phyloP scores from a whole-genome alignment of 2,888 invertebrate species.

The Agonopterix arenella region DNA sequence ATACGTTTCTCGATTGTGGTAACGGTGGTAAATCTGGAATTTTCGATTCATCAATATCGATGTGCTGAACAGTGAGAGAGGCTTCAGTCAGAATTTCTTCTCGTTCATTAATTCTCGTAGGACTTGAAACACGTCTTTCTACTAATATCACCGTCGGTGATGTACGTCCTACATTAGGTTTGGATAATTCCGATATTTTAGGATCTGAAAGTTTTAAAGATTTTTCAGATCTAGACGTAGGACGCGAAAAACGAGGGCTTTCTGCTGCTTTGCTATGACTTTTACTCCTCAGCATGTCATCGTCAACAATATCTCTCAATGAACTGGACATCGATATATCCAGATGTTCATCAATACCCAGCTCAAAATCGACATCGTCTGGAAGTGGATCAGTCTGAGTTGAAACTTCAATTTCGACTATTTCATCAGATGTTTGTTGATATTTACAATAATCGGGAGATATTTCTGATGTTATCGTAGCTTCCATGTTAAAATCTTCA shows the following conservation, averaged over 20 bases:
- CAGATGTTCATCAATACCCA: constrained; percentile 65
- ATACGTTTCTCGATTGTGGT: constrained; percentile 45
- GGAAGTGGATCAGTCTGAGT: constrained; percentile 92
- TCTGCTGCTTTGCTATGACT: constrained; percentile 70
- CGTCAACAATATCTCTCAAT: constrained; percentile 63
- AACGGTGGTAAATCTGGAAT: constrained; percentile 64
- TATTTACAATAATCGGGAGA: constrained; percentile 23
- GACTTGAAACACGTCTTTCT: constrained; percentile 77
- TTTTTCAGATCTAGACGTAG: constrained; percentile 71
- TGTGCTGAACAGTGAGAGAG: constrained; percentile 80
- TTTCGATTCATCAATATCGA: constrained; percentile 72
- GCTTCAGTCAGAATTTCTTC: constrained; percentile 81
- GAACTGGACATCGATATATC: constrained; percentile 68
- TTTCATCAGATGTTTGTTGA: constrained; percentile 37
- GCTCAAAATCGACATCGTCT: constrained; percentile 84
- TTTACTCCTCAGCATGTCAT: constrained; percentile 71
- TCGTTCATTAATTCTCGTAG: constrained; percentile 75
- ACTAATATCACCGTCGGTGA: constrained; percentile 79
- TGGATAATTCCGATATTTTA: constrained; percentile 73
- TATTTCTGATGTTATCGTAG: constrained; percentile 22
- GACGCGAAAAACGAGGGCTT: constrained; percentile 59
- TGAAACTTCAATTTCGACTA: constrained; percentile 84
- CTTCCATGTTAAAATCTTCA: constrained; percentile 12
- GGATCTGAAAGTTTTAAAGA: constrained; percentile 74
- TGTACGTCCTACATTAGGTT: constrained; percentile 72